These are phyloP conservation scores for Frankliniella intonsa DNA, from an alignment of 2,888 invertebrate genomes.

Conservation along the genomic window DNA sequence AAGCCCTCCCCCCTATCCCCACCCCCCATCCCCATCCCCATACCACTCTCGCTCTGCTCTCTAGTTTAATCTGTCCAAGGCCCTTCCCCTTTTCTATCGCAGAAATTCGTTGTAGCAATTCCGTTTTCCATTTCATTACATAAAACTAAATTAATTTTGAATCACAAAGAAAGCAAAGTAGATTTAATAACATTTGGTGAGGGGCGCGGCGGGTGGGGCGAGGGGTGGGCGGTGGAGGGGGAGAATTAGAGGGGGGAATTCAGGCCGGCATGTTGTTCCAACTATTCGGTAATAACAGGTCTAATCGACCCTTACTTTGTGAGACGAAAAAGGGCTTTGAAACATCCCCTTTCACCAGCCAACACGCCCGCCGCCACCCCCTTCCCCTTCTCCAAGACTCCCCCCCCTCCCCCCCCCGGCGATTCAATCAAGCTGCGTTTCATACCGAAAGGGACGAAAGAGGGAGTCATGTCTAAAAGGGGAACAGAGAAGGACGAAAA, in stretches of 20 bases:
- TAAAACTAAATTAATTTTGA: conserved; percentile 25
- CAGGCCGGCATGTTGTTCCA: neutral
- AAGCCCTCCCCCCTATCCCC: neutral
- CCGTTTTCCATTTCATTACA: conserved; percentile 23
- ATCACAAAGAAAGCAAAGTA: conserved; percentile 27
- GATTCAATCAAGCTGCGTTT: conserved; percentile 11
- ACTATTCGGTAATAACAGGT: conserved; percentile 23
- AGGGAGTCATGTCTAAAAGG: neutral
- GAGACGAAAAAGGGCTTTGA: neutral
- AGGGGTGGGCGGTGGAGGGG: too few relatives aligned
- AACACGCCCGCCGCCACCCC: neutral
- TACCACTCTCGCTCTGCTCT: neutral
- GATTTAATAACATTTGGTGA: conserved; percentile 14
- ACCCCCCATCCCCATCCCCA: too few relatives aligned
- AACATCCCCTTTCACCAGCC: neutral
- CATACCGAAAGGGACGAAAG: neutral
- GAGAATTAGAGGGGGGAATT: neutral
- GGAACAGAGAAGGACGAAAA: neutral
- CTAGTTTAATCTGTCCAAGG: neutral
- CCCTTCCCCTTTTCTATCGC: conserved; percentile 5
- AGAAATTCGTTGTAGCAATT: conserved; percentile 27
- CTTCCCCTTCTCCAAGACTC: neutral
- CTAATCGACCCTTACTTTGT: conserved; percentile 6
- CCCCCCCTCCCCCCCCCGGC: too few relatives aligned
- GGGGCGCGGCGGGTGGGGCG: neutral